A percentile compares a stretch with the other conserved stretches of the same genome.
phyloP scores from a whole-genome alignment of 2,113 vertebrate species.

The Calonectris borealis region DNA sequence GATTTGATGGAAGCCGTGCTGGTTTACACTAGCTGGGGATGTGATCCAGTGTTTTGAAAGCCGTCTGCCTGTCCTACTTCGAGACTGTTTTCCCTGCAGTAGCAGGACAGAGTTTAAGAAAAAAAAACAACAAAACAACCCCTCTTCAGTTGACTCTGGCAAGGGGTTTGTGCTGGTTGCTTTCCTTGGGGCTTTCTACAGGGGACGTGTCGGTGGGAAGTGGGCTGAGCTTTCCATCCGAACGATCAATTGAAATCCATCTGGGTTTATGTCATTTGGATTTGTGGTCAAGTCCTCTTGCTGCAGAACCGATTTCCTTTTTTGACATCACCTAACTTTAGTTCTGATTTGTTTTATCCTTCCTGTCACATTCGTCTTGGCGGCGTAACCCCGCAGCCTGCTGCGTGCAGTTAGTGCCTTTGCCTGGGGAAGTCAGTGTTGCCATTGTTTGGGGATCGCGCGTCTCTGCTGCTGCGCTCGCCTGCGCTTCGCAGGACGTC shows the following conservation, averaged over 20 bases:
- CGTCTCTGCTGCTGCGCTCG: background rate
- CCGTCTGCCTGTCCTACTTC: background rate
- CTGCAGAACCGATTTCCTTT: conserved; percentile 1
- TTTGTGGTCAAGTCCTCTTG: background rate
- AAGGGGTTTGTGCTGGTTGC: background rate
- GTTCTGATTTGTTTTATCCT: background rate
- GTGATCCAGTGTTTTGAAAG: background rate
- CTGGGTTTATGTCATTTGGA: background rate
- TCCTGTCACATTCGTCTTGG: background rate
- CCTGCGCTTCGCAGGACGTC: background rate
- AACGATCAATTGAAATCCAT: background rate
- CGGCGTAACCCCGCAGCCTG: background rate
- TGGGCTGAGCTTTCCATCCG: background rate
- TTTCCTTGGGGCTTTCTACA: background rate
- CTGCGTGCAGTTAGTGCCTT: background rate
- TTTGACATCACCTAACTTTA: background rate
- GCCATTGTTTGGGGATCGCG: background rate
- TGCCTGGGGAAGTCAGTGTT: background rate
- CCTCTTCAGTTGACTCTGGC: background rate
- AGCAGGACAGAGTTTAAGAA: background rate
- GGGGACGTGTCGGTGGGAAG: background rate
- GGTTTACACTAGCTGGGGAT: background rate
- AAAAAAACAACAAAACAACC: background rate
- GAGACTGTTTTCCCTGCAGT: background rate
- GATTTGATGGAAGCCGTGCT: background rate